phyloP scores from a whole-genome alignment of 2,797 vertebrate species.

The Danionella dracula region DNA sequence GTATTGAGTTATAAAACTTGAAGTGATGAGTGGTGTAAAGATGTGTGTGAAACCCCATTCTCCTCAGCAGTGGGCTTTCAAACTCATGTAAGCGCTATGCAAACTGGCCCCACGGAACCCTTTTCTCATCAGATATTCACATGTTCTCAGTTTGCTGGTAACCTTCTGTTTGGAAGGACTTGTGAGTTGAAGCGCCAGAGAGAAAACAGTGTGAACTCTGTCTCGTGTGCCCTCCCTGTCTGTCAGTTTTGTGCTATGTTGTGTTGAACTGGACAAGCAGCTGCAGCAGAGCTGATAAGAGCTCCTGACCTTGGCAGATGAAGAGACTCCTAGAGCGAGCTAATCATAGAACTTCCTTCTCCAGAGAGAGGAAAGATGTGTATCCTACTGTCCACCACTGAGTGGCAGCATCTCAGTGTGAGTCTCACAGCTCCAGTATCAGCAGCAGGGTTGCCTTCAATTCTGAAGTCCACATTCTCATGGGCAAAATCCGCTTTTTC shows the following conservation, averaged over 20 bases:
- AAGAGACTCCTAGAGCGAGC: slow-evolving; percentile 51
- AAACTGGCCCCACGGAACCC: slow-evolving; percentile 1
- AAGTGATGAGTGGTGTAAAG: too few relatives aligned
- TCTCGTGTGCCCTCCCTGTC: slow-evolving; percentile 3
- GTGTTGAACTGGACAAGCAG: slow-evolving; percentile 37
- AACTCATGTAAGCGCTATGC: too few relatives aligned
- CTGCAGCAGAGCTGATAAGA: slow-evolving; percentile 53
- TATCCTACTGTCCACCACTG: slow-evolving; percentile 20
- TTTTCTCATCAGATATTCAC: background rate
- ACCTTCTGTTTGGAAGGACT: background rate
- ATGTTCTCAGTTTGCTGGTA: background rate
- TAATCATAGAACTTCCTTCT: slow-evolving; percentile 57
- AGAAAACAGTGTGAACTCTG: slow-evolving; percentile 4
- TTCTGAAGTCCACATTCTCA: background rate
- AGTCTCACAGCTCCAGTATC: background rate
- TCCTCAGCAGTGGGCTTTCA: slow-evolving; percentile 28
- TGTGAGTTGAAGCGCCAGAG: background rate
- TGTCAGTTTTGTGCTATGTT: background rate
- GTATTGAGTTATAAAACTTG: too few relatives aligned
- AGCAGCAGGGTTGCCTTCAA: background rate
- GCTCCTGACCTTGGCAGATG: slow-evolving; percentile 56
- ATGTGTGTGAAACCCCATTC: background rate
- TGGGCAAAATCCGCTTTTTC: background rate
- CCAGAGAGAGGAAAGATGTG: slow-evolving; percentile 14
- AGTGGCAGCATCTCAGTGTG: slow-evolving; percentile 36